phyloP scores from a whole-genome alignment of 2,888 invertebrate species.

The Archips crataeganus region DNA sequence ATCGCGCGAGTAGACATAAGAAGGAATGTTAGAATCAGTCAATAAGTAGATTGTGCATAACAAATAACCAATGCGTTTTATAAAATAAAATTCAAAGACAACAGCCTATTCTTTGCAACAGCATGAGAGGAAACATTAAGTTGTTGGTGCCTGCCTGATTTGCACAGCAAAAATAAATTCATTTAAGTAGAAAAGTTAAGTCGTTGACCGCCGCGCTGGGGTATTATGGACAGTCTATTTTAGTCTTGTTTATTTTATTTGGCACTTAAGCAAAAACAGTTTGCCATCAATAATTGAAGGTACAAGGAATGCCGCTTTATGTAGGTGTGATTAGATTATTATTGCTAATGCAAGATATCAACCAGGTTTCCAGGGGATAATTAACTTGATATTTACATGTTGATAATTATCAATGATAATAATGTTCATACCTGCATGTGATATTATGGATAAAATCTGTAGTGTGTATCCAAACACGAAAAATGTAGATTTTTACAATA shows the following conservation, averaged over 20 bases:
- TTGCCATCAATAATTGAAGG: neutral
- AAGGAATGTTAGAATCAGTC: constrained; percentile 37
- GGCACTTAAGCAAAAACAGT: neutral
- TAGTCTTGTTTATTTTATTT: neutral
- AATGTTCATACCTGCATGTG: too few species aligned
- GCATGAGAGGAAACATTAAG: neutral
- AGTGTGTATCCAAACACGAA: too few species aligned
- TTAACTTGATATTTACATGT: too few species aligned
- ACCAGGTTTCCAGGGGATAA: too few species aligned
- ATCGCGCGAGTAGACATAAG: neutral
- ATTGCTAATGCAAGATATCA: too few species aligned
- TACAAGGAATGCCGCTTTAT: neutral
- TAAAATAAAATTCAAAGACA: constrained; percentile 15
- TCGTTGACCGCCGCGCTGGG: neutral
- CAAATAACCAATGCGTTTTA: constrained; percentile 34
- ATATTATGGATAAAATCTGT: too few species aligned
- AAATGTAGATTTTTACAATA: too few species aligned
- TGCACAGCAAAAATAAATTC: neutral
- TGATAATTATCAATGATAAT: too few species aligned
- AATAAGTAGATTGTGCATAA: neutral
- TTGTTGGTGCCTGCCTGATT: neutral
- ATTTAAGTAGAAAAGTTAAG: neutral
- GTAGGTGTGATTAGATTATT: too few species aligned
- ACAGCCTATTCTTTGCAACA: constrained; percentile 12
- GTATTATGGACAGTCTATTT: neutral